These are phyloP conservation scores for Kryptolebias ocellatus DNA, from an alignment of 2,797 vertebrate genomes.

Conservation along the genomic window DNA sequence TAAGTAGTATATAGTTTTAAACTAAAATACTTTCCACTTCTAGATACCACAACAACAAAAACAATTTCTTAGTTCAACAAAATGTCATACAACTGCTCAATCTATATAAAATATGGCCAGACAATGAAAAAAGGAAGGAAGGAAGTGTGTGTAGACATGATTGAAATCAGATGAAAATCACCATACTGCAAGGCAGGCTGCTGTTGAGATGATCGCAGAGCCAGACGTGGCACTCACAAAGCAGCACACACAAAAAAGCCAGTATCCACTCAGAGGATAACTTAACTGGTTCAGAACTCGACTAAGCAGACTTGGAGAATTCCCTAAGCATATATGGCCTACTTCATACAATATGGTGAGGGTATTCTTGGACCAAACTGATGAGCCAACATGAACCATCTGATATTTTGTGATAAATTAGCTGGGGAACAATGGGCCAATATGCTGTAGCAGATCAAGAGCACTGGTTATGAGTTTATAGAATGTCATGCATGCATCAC, in stretches of 20 bases:
- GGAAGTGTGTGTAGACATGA: slow-evolving; percentile 38
- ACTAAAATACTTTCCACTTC: slow-evolving; percentile 30
- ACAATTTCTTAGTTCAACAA: slow-evolving; percentile 2
- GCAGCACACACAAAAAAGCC: slow-evolving; percentile 3
- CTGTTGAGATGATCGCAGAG: slow-evolving; percentile 45
- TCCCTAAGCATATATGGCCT: slow-evolving; percentile 51
- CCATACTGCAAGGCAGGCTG: slow-evolving; percentile 57
- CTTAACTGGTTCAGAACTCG: slow-evolving; percentile 57
- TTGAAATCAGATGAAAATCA: slow-evolving; percentile 44
- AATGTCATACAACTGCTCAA: slow-evolving; percentile 10
- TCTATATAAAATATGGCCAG: slow-evolving; percentile 26
- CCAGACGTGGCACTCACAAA: slow-evolving; percentile 58
- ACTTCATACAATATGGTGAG: slow-evolving; percentile 61
- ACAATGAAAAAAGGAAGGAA: slow-evolving; percentile 37
- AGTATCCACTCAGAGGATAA: slow-evolving; percentile 52
- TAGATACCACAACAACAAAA: background rate
- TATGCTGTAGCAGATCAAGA: slow-evolving; percentile 41
- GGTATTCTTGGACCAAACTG: slow-evolving; percentile 42
- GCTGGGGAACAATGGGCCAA: slow-evolving; percentile 38
- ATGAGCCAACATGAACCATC: slow-evolving; percentile 34
- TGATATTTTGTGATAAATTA: slow-evolving; percentile 56
- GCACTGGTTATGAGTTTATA: slow-evolving; percentile 11
- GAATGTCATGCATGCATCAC: slow-evolving; percentile 44
- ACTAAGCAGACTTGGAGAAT: slow-evolving; percentile 56
- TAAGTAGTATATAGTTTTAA: slow-evolving; percentile 35